Conservation (phyloP, 53 echinoderm and acorn worm genomes). For the Zoroaster sp. region DNA sequence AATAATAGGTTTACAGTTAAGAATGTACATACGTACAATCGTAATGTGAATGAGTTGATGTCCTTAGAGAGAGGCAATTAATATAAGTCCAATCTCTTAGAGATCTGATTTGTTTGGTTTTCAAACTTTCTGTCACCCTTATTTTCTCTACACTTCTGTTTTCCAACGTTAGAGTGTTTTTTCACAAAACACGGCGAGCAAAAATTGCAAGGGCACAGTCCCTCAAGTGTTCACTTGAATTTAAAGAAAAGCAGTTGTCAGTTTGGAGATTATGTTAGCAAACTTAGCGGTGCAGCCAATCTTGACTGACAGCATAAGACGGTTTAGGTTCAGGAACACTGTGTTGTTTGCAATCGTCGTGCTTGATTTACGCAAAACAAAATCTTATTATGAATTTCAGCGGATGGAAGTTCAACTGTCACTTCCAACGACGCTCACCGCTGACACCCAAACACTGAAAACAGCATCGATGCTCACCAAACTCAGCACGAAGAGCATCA, state of each 20-base stretch:
- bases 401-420: too few relatives aligned
- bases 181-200: slow-evolving; percentile 27
- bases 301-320: neutral
- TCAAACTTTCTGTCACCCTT: slow-evolving; percentile 1
- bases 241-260: neutral
- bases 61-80: neutral
- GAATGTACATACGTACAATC: neutral
- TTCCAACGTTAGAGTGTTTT: neutral
- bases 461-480: too few relatives aligned
- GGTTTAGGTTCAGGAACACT: neutral
- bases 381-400: too few relatives aligned
- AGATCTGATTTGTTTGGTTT: slow-evolving; percentile 15
- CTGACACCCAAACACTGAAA: too few relatives aligned
- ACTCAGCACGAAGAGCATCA: too few relatives aligned
- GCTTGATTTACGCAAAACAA: too few relatives aligned
- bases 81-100: neutral
- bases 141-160: slow-evolving; percentile 30
- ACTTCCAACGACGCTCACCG: too few relatives aligned
- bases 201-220: neutral
- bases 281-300: neutral
- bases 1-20: neutral
- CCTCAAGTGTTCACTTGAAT: neutral
- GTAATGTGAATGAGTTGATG: neutral
- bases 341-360: neutral
- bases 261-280: neutral